Conservation (phyloP, 1,140 invertebrate genomes). For the Uloborus diversus region DNA sequence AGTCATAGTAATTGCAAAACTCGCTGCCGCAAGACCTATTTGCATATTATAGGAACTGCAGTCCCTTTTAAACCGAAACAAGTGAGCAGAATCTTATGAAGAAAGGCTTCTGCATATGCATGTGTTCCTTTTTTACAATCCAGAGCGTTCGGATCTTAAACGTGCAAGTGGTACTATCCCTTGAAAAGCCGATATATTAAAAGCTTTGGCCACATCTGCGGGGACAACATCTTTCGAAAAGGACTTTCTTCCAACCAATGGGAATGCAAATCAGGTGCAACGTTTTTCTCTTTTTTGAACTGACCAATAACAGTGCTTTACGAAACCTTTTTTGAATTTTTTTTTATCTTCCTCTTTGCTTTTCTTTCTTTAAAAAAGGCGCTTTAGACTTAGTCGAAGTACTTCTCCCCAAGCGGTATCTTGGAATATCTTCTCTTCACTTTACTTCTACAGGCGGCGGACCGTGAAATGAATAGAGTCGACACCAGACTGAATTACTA, state of each 20-base stretch:
- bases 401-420: constrained; percentile 7
- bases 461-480: constrained; percentile 53
- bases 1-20: constrained; percentile 10
- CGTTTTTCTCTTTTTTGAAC: constrained; percentile 23
- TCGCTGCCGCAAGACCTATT: background rate
- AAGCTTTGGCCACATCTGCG: constrained; percentile 39
- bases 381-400: constrained; percentile 41
- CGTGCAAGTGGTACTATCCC: constrained; percentile 26
- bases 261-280: constrained; percentile 46
- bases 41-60: constrained; percentile 35
- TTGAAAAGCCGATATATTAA: constrained; percentile 43
- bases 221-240: background rate
- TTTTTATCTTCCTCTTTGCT: no score
- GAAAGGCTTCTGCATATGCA: constrained; percentile 27
- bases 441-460: constrained; percentile 44
- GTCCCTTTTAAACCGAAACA: constrained; percentile 28
- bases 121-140: constrained; percentile 36
- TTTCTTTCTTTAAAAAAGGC: constrained; percentile 4
- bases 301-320: constrained; percentile 48
- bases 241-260: constrained; percentile 3
- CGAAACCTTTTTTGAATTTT: constrained; percentile 13
- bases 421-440: constrained; percentile 43
- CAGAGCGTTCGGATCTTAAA: background rate
- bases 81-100: constrained; percentile 4
- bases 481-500: constrained; percentile 47